phyloP scores from a whole-genome alignment of 2,113 vertebrate genomes.

The Eleginops maclovinus region DNA sequence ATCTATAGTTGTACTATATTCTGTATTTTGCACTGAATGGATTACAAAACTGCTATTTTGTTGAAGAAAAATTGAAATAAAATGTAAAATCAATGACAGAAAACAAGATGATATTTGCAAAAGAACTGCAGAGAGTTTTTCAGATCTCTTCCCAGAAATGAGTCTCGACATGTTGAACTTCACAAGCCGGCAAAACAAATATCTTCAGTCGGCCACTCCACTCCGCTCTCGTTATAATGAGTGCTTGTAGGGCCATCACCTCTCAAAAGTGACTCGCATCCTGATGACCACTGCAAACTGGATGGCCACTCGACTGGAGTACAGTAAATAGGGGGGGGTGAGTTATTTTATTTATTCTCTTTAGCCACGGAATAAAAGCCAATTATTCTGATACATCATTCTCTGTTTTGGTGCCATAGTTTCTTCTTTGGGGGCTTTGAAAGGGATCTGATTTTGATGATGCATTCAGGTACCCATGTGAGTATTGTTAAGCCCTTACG shows the following conservation, averaged over 20 bases:
- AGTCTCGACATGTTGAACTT: conserved; percentile 10
- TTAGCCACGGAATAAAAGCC: background rate
- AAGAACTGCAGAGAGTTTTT: conserved; percentile 18
- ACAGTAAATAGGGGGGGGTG: conserved; percentile 22
- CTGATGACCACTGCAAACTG: conserved; percentile 64
- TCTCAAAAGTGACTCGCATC: conserved; percentile 59
- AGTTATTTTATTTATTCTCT: conserved; percentile 33
- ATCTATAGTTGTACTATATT: too few species aligned
- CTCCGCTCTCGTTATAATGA: conserved; percentile 42
- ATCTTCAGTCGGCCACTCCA: conserved; percentile 52
- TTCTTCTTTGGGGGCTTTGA: conserved; percentile 12
- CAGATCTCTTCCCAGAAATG: conserved; percentile 24
- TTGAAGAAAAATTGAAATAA: too few species aligned
- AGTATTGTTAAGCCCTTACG: background rate
- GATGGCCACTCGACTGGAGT: conserved; percentile 62
- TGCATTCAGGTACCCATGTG: conserved; percentile 3
- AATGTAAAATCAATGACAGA: background rate
- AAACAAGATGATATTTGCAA: conserved; percentile 38
- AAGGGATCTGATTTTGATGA: conserved; percentile 27
- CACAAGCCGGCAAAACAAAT: conserved; percentile 54
- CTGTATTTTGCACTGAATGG: too few species aligned
- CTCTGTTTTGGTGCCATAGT: background rate
- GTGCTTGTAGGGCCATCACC: conserved; percentile 55
- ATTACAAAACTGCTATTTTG: too few species aligned
- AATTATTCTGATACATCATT: too few species aligned